Percentiles rank a stretch among this genome's conserved stretches.
Conservation (phyloP, 2,888 invertebrate genomes). For the Sipha maydis region DNA sequence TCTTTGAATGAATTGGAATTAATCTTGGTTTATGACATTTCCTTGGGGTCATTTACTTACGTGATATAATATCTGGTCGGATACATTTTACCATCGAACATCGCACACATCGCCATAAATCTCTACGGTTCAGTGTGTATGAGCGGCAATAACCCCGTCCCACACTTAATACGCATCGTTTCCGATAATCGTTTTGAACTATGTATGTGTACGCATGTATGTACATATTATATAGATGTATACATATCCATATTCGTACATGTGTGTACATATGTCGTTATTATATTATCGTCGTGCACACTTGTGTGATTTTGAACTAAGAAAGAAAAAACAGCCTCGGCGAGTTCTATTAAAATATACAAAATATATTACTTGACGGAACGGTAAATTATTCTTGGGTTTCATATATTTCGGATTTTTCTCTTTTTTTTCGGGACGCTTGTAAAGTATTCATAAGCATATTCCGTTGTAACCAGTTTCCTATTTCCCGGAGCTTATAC, state of each 20-base stretch:
- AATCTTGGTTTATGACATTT: conserved; percentile 18
- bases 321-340: background rate
- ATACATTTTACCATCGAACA: conserved; percentile 14
- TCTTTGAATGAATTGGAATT: conserved; percentile 14
- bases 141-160: conserved; percentile 34
- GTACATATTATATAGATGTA: background rate
- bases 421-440: too few species aligned
- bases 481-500: background rate
- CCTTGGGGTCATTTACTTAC: background rate
- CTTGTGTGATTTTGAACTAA: background rate
- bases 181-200: conserved; percentile 48
- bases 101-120: conserved; percentile 41
- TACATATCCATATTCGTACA: background rate
- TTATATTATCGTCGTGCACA: background rate
- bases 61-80: conserved; percentile 2
- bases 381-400: background rate
- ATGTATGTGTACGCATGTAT: background rate
- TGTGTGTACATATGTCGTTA: background rate
- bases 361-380: background rate
- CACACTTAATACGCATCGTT: conserved; percentile 45
- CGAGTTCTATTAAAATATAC: background rate
- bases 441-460: background rate
- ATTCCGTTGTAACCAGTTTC: conserved; percentile 36
- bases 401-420: background rate
- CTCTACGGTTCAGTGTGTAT: conserved; percentile 5